A percentile compares a stretch with the other conserved stretches of the same genome.
These are phyloP conservation scores for Philopotamus ludificatus DNA, from an alignment of 1,140 invertebrate genomes.

Conservation along the genomic window DNA sequence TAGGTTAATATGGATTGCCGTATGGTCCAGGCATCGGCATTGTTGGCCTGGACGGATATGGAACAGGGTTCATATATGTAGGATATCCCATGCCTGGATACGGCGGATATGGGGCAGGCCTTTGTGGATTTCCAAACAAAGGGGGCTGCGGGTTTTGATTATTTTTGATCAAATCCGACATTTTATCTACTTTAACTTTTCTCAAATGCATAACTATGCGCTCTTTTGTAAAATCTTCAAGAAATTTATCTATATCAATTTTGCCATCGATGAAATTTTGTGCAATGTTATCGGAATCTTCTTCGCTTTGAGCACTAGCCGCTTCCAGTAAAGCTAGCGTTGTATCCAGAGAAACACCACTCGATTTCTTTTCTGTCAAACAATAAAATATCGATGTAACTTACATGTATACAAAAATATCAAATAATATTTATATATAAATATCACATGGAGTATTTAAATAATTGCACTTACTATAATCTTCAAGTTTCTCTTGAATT, in stretches of 20 bases:
- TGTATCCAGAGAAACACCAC: slow-evolving; percentile 73
- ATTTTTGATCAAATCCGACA: slow-evolving; percentile 71
- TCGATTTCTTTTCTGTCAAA: slow-evolving; percentile 64
- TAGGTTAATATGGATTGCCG: too few relatives aligned
- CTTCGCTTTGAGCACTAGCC: slow-evolving; percentile 82
- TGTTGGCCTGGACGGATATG: slow-evolving; percentile 58
- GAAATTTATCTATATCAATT: slow-evolving; percentile 73
- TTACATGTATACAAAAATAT: not conserved
- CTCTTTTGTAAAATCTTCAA: slow-evolving; percentile 72
- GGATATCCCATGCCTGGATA: not conserved
- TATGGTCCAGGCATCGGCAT: slow-evolving; percentile 61
- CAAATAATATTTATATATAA: not conserved
- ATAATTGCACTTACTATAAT: slow-evolving; percentile 60
- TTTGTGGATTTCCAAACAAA: slow-evolving; percentile 32
- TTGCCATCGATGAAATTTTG: slow-evolving; percentile 74
- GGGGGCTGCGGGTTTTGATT: slow-evolving; percentile 42
- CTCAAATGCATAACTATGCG: slow-evolving; percentile 77
- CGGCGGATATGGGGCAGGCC: slow-evolving; percentile 19
- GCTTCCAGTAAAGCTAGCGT: slow-evolving; percentile 81
- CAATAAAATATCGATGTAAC: not conserved
- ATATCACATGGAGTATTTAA: slow-evolving; percentile 1
- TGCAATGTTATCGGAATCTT: slow-evolving; percentile 78
- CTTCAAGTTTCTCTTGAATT: slow-evolving; percentile 67
- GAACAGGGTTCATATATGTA: slow-evolving; percentile 43
- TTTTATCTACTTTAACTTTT: slow-evolving; percentile 84